Conservation (phyloP, 2,113 vertebrate species). For the Pelodiscus sinensis region DNA sequence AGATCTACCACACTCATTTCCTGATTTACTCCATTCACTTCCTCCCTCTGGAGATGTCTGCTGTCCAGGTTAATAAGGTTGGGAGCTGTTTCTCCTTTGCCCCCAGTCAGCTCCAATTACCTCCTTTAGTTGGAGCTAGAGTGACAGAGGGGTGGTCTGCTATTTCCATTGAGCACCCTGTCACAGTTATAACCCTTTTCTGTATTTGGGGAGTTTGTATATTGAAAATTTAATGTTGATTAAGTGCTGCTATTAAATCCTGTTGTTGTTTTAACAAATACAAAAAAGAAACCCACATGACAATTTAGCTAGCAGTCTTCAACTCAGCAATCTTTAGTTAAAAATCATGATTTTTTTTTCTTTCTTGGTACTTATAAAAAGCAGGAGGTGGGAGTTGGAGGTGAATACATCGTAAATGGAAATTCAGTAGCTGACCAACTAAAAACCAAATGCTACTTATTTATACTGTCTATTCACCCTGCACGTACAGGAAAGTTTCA, state of each 20-base stretch:
- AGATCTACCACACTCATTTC: no score
- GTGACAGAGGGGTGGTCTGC: no score
- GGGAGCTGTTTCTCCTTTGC: no score
- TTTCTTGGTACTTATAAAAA: background rate
- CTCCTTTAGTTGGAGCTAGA: no score
- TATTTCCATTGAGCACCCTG: no score
- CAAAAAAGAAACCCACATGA: background rate
- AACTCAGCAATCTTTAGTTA: background rate
- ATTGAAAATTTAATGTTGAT: background rate
- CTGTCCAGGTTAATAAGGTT: no score
- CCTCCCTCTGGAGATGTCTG: no score
- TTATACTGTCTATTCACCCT: background rate
- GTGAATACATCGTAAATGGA: background rate
- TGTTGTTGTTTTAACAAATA: background rate
- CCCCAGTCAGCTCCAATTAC: no score
- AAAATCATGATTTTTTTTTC: background rate
- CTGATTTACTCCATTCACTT: no score
- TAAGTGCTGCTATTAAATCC: background rate
- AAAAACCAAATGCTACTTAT: fast-evolving
- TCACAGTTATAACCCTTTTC: background rate
- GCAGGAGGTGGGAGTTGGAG: background rate
- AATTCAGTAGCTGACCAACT: background rate
- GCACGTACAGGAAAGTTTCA: background rate
- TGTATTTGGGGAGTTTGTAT: background rate
- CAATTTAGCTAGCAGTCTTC: background rate